phyloP scores from a whole-genome alignment of 1,140 invertebrate genomes.

The Trachymyrmex cornetzi region DNA sequence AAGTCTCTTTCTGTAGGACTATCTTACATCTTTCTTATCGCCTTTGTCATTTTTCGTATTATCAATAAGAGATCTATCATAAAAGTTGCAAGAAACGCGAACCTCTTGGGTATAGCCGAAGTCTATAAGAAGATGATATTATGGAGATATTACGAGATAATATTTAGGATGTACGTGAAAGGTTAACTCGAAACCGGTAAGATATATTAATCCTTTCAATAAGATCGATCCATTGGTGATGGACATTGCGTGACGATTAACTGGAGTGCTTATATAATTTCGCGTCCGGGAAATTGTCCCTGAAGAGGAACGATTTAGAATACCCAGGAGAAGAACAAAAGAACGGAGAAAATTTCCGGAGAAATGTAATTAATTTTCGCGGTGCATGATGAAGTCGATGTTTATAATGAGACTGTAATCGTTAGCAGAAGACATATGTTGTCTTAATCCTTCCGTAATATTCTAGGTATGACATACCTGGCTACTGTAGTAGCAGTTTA shows the following conservation, averaged over 20 bases:
- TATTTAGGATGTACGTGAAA: constrained; percentile 13
- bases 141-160: constrained; percentile 63
- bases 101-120: constrained; percentile 70
- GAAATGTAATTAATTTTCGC: constrained; percentile 23
- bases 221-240: constrained; percentile 79
- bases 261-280: constrained; percentile 69
- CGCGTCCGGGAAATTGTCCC: constrained; percentile 69
- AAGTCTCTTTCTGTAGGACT: neutral
- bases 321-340: constrained; percentile 55
- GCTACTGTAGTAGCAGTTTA: too few species aligned
- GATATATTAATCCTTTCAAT: constrained; percentile 66
- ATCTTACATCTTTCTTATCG: neutral
- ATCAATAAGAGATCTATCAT: constrained; percentile 16
- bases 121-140: constrained; percentile 52
- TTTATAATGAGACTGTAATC: neutral
- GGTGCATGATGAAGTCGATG: neutral
- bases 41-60: neutral
- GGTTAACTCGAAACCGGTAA: constrained; percentile 22
- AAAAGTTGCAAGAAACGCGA: constrained; percentile 70
- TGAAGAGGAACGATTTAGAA: constrained; percentile 57
- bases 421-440: neutral
- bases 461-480: too few species aligned
- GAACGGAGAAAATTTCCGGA: constrained; percentile 1
- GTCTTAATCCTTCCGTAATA: too few species aligned
- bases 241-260: constrained; percentile 80